phyloP scores from a whole-genome alignment of 1,140 invertebrate genomes.

The Glossosoma conforme region DNA sequence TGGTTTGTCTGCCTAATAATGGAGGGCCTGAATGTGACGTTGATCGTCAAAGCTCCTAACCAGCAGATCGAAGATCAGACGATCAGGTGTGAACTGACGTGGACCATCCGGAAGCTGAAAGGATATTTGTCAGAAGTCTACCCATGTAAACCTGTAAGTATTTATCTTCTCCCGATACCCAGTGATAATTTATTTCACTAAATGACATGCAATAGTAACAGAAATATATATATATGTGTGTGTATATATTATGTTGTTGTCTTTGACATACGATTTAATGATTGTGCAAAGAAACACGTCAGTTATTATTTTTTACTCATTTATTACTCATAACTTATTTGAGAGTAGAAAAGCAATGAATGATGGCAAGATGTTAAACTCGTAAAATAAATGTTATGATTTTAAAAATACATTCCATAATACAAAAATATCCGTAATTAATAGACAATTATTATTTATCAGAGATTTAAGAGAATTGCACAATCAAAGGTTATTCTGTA shows the following conservation, averaged over 20 bases:
- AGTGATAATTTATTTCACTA: neutral
- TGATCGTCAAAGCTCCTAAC: slow-evolving; percentile 84
- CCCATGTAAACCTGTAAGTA: slow-evolving; percentile 83
- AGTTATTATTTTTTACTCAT: too few species aligned
- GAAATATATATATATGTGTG: slow-evolving; percentile 10
- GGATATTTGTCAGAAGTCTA: slow-evolving; percentile 77
- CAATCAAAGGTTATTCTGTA: too few species aligned
- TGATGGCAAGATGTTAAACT: too few species aligned
- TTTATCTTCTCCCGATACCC: neutral
- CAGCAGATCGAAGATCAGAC: slow-evolving; percentile 84
- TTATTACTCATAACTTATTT: too few species aligned
- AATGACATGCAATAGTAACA: neutral
- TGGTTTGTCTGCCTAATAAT: slow-evolving; percentile 18
- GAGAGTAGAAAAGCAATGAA: too few species aligned
- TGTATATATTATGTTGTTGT: slow-evolving; percentile 2
- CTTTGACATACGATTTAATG: neutral
- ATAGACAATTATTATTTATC: too few species aligned
- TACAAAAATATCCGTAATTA: too few species aligned
- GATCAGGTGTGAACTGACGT: slow-evolving; percentile 72
- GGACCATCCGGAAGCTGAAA: slow-evolving; percentile 83
- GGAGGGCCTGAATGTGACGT: slow-evolving; percentile 55
- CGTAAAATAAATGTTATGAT: too few species aligned
- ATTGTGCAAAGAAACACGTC: too few species aligned
- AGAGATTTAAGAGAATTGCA: too few species aligned
- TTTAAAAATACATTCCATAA: too few species aligned